Conservation (phyloP, 2,888 invertebrate genomes). For the Corythucha ciliata region DNA sequence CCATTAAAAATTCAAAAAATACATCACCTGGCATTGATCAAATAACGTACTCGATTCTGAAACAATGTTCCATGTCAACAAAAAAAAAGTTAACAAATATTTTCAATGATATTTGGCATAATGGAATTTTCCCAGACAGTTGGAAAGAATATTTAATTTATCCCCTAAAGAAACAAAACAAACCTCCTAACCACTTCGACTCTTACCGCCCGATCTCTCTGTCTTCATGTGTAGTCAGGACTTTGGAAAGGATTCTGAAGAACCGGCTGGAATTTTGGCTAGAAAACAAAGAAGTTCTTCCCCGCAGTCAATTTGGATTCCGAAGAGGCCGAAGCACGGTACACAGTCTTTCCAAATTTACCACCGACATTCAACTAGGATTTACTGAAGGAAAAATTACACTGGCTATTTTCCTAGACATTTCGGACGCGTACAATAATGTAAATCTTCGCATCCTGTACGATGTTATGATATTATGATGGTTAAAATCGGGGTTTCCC, state of each 20-base stretch:
- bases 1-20: background rate
- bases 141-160: background rate
- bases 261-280: background rate
- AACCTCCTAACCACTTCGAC: background rate
- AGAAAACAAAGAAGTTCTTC: background rate
- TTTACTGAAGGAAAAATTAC: background rate
- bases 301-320: background rate
- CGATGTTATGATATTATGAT: too few relatives aligned
- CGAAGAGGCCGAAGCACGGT: background rate
- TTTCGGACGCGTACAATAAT: background rate
- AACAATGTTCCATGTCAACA: background rate
- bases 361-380: background rate
- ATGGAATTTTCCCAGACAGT: background rate
- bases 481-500: too few relatives aligned
- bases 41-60: background rate
- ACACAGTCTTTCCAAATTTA: background rate
- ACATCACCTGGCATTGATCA: slow-evolving; percentile 5
- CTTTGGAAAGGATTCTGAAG: background rate
- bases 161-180: background rate
- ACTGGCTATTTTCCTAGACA: background rate
- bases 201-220: background rate
- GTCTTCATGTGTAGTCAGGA: background rate
- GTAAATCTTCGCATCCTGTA: too few relatives aligned
- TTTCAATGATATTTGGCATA: background rate
- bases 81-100: background rate